Conservation (phyloP, 1,140 invertebrate species). For the Palaemon carinicauda region DNA sequence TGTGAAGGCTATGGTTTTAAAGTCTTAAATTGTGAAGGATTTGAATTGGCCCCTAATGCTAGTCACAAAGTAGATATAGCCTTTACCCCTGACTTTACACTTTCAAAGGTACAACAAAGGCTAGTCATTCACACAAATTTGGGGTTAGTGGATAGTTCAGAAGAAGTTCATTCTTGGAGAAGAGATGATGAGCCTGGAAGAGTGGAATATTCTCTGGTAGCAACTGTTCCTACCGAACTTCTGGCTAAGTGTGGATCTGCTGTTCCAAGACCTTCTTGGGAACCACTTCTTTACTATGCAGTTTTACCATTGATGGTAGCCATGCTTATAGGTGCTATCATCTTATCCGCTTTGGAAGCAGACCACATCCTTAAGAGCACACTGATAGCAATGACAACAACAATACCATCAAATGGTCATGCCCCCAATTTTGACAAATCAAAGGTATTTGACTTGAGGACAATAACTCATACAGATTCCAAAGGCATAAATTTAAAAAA, state of each 20-base stretch:
- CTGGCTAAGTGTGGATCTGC: conserved; percentile 77
- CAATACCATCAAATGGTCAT: conserved; percentile 47
- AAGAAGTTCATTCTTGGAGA: conserved; percentile 10
- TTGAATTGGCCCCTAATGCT: conserved; percentile 81
- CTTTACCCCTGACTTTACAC: conserved; percentile 92
- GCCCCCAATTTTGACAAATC: conserved; percentile 43
- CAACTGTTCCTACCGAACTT: conserved; percentile 81
- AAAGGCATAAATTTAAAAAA: conserved; percentile 58
- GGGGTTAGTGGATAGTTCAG: conserved; percentile 65
- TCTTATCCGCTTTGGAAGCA: conserved; percentile 78
- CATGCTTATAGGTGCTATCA: conserved; percentile 74
- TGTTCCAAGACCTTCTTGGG: conserved; percentile 82
- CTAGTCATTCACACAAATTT: conserved; percentile 69
- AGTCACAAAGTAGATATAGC: conserved; percentile 88
- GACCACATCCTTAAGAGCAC: conserved; percentile 71
- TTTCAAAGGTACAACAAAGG: conserved; percentile 77
- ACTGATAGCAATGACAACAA: conserved; percentile 48
- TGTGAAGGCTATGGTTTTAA: conserved; percentile 90
- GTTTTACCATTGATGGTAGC: conserved; percentile 72
- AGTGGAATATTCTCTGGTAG: conserved; percentile 79
- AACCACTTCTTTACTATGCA: conserved; percentile 77
- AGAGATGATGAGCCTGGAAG: conserved; percentile 65
- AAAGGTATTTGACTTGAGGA: conserved; percentile 57
- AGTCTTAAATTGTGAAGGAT: conserved; percentile 83
- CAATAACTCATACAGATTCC: conserved; percentile 45